A percentile compares a stretch with the other conserved stretches of the same genome.
These are phyloP conservation scores for Halichondria panicea DNA, from an alignment of 37 sponge, comb jelly and placozoan species.

Conservation along the genomic window DNA sequence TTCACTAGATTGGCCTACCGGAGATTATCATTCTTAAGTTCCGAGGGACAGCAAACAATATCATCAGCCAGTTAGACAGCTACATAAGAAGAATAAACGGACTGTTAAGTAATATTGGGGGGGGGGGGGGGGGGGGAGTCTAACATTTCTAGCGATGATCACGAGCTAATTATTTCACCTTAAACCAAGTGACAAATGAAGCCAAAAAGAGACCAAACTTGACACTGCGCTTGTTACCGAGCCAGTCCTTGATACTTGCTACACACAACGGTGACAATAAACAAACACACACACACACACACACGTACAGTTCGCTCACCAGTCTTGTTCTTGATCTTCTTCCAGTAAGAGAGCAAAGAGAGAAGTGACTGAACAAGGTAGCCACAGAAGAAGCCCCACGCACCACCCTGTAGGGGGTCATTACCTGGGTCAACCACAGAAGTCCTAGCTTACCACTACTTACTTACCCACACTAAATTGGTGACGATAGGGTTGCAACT, in stretches of 20 bases:
- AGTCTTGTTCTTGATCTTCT: background rate
- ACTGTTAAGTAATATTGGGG: background rate
- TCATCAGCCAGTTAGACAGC: slow-evolving; percentile 12
- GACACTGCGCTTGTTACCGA: slow-evolving; percentile 12
- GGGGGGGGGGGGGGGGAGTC: background rate
- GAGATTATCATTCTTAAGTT: background rate
- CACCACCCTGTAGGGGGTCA: slow-evolving; percentile 23
- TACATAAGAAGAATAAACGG: background rate
- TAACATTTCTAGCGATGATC: background rate
- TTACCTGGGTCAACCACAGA: no score
- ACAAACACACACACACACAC: no score
- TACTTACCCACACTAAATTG: no score
- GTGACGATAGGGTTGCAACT: no score
- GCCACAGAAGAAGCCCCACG: slow-evolving; percentile 52
- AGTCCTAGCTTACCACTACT: no score
- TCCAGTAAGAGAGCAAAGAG: background rate
- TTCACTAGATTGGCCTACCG: slow-evolving; percentile 17
- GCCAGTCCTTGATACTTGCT: slow-evolving; percentile 14
- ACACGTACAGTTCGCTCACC: background rate
- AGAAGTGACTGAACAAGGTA: slow-evolving; percentile 24
- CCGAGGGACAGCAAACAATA: background rate
- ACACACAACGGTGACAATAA: background rate
- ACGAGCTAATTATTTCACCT: background rate
- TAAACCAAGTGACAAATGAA: slow-evolving; percentile 20
- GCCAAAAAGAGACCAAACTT: slow-evolving; percentile 44